Evolutionary conservation across 2,113 vertebrate genomes (phyloP).

Genomic region (Glareola pratincola): DNA sequence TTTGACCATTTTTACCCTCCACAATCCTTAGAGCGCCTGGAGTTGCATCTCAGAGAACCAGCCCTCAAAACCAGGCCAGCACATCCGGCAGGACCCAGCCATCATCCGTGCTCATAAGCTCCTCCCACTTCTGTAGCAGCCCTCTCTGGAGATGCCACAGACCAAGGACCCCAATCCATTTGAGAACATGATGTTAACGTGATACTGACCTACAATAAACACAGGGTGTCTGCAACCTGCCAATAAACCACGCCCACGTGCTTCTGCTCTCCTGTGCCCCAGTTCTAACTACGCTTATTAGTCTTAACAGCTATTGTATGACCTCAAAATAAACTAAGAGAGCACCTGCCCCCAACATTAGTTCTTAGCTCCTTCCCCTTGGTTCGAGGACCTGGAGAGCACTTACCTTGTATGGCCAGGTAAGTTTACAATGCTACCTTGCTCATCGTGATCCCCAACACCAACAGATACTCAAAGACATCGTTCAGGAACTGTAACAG

Average conservation of each 20-base stretch:
- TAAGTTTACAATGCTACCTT: not conserved
- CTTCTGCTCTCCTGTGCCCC: not conserved
- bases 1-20: not conserved
- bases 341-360: not conserved
- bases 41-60: not conserved
- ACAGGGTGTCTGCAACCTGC: not conserved
- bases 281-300: not conserved
- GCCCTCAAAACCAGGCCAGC: not conserved
- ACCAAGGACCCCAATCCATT: not conserved
- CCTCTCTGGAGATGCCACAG: not conserved
- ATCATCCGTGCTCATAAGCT: not conserved
- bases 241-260: not conserved
- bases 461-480: not conserved
- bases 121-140: not conserved
- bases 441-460: not conserved
- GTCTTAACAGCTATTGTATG: not conserved
- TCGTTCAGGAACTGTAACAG: not conserved
- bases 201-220: not conserved
- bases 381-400: not conserved
- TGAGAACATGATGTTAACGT: not conserved
- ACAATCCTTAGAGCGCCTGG: not conserved
- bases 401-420: not conserved
- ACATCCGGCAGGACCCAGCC: not conserved
- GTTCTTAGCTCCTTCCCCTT: not conserved
- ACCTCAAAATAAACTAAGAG: not conserved